A percentile compares a stretch with the other conserved stretches of the same genome.
phyloP scores from a whole-genome alignment of 2,797 vertebrate species.

The Ptychobarbus kaznakovi region DNA sequence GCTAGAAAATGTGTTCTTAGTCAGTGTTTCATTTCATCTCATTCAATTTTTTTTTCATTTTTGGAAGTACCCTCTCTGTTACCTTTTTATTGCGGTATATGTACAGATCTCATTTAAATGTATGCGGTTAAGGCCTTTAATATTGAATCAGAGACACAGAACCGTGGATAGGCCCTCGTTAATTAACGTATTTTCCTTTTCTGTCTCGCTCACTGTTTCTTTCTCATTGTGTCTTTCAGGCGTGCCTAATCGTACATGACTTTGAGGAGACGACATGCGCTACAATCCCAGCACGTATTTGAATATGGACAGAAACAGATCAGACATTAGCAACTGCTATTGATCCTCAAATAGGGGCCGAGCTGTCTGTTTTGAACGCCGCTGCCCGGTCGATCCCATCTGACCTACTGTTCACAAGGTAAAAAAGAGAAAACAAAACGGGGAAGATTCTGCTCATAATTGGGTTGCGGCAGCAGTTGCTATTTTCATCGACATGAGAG shows the following conservation, averaged over 20 bases:
- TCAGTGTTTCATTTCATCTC: conserved; percentile 74
- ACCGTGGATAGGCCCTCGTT: conserved; percentile 54
- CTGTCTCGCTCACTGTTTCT: conserved; percentile 46
- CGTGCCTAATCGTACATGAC: conserved; percentile 72
- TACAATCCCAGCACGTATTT: conserved; percentile 71
- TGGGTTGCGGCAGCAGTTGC: conserved; percentile 56
- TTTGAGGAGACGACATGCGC: conserved; percentile 70
- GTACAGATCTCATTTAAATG: conserved; percentile 53
- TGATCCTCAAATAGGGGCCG: conserved; percentile 76
- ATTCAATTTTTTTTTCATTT: conserved; percentile 67
- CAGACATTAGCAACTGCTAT: conserved; percentile 79
- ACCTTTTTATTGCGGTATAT: conserved; percentile 62
- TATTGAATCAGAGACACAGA: conserved; percentile 55
- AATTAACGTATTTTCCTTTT: conserved; percentile 69
- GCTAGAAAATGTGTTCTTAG: conserved; percentile 66
- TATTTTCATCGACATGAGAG: conserved; percentile 63
- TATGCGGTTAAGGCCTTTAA: conserved; percentile 57
- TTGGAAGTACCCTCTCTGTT: conserved; percentile 68
- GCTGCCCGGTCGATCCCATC: conserved; percentile 72
- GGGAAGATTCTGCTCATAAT: conserved; percentile 60
- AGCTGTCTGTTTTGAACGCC: conserved; percentile 68
- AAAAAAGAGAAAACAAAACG: conserved; percentile 60
- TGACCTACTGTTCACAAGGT: conserved; percentile 75
- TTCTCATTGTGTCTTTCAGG: conserved; percentile 61
- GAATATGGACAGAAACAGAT: conserved; percentile 76